phyloP scores from a whole-genome alignment of 2,888 invertebrate species.

The Drosophila yooni region DNA sequence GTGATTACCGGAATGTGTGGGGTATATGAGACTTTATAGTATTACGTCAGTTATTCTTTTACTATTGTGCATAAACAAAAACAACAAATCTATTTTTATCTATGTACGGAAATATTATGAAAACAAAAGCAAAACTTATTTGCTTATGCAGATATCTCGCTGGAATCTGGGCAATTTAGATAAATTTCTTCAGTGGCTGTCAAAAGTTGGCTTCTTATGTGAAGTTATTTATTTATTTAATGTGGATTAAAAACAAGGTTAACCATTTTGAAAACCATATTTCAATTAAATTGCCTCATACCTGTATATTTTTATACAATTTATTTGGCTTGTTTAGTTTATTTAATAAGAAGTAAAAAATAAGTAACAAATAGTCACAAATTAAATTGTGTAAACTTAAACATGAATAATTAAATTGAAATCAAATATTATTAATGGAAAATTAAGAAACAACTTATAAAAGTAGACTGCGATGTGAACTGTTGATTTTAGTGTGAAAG shows the following conservation, averaged over 20 bases:
- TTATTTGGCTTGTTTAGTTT: background rate
- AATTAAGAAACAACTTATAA: background rate
- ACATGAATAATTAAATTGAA: background rate
- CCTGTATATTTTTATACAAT: background rate
- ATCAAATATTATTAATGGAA: background rate
- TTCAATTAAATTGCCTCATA: background rate
- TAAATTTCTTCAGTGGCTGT: background rate
- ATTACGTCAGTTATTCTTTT: background rate
- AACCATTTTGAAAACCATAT: background rate
- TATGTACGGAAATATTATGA: background rate
- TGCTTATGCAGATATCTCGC: background rate
- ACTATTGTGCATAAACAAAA: background rate
- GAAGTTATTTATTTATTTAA: background rate
- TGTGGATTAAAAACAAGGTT: background rate
- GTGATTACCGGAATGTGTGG: conserved; percentile 12
- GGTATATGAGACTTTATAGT: background rate
- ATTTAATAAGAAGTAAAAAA: background rate
- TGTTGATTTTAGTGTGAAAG: background rate
- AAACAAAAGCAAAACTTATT: background rate
- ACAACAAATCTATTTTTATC: background rate
- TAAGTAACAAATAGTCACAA: background rate
- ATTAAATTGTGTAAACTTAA: too few species aligned
- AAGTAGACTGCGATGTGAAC: background rate
- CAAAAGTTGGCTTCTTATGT: background rate
- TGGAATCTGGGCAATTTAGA: background rate